Evolutionary conservation across 2,113 vertebrate species (phyloP).

Genomic region (Actinemys pallida): DNA sequence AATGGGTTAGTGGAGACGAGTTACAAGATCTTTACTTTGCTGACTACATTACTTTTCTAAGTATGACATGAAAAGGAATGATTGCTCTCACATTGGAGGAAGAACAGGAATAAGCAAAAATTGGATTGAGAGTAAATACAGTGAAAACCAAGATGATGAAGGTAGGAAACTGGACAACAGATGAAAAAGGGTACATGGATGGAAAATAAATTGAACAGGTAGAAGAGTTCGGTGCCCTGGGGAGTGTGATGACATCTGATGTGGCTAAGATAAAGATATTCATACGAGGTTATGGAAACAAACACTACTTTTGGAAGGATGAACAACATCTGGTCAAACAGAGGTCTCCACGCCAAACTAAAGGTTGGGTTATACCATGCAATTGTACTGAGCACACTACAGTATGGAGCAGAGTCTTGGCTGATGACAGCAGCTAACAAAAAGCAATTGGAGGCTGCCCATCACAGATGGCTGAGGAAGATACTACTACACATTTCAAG

Average conservation of each 20-base stretch:
- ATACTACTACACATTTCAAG: background rate
- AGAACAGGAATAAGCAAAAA: background rate
- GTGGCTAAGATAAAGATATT: background rate
- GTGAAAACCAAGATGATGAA: background rate
- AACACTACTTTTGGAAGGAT: background rate
- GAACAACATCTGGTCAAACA: background rate
- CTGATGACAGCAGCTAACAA: background rate
- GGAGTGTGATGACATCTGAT: background rate
- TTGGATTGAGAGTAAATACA: background rate
- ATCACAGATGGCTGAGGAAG: background rate
- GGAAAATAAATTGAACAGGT: background rate
- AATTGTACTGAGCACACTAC: background rate
- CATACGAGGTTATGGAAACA: background rate
- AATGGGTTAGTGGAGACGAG: background rate
- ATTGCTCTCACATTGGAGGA: background rate
- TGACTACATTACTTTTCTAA: background rate
- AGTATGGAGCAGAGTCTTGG: background rate
- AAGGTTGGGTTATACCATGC: background rate
- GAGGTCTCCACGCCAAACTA: background rate
- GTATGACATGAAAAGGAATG: background rate
- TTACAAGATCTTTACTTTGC: background rate
- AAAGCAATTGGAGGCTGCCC: background rate
- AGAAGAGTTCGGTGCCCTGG: background rate
- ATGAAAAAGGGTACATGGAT: background rate
- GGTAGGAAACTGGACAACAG: background rate